phyloP scores from a whole-genome alignment of 1,140 invertebrate species.

The Phortica variegata region DNA sequence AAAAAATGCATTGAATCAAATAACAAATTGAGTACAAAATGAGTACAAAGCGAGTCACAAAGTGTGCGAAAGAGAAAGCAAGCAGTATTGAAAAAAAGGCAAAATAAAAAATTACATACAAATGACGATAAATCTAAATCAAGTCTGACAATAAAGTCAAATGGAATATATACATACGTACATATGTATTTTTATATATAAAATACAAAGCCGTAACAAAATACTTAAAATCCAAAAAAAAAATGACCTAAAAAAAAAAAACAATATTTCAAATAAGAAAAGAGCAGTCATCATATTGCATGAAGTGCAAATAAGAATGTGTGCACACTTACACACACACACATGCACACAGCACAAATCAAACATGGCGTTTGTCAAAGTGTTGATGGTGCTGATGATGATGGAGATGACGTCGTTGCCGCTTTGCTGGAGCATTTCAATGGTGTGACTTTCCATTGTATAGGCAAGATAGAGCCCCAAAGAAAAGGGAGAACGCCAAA shows the following conservation, averaged over 20 bases:
- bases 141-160: slow-evolving; percentile 14
- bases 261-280: slow-evolving; percentile 16
- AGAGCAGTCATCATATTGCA: slow-evolving; percentile 19
- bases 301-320: too few species aligned
- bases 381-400: slow-evolving; percentile 4
- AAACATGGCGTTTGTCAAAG: slow-evolving; percentile 37
- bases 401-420: too few species aligned
- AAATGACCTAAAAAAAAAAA: slow-evolving; percentile 1
- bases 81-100: too few species aligned
- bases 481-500: neutral
- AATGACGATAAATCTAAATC: slow-evolving; percentile 46
- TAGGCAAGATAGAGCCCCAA: neutral
- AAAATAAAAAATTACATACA: slow-evolving; percentile 45
- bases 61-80: neutral
- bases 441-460: neutral
- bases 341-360: slow-evolving; percentile 11
- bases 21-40: too few species aligned
- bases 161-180: slow-evolving; percentile 1
- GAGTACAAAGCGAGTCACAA: slow-evolving; percentile 14
- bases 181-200: too few species aligned
- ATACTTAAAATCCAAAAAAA: too few species aligned
- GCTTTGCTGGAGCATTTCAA: too few species aligned
- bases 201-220: too few species aligned
- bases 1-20: too few species aligned
- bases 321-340: slow-evolving; percentile 4